Base-by-base conservation (phyloP, 2,113 vertebrate genomes). In the Gnathonemus echidnorhynchus region DNA sequence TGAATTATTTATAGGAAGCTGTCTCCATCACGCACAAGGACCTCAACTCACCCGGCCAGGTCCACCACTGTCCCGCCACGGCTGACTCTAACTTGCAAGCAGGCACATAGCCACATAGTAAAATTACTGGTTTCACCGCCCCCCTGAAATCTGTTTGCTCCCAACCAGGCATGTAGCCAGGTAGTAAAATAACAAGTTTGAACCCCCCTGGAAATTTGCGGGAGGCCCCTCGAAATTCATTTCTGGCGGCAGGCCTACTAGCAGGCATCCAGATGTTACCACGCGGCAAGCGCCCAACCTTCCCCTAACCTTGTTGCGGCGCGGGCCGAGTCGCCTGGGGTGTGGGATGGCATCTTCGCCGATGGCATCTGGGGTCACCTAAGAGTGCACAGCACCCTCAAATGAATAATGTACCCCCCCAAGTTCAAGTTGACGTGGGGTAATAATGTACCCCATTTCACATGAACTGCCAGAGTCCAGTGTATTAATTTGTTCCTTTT, bases 1-100 rank as follows among this genome's bases (percentile, higher is more conserved):
- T 90, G 66, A 31, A 90, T 90, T 80, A 90, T 87, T 66, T 87
- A 90, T 87, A 48, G 5, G 11, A 66, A 53, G 66, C 27, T n/a
- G 66, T 80, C 66, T 39, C 46, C 62, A 10, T 1, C 35, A 17
- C 48, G 45, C 39, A 50, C 35, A 77, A 74, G 35, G 5, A 87
- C 80, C 80, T 80, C 21, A 19, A 21, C 58, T 52, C 42, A 27
- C 31, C 27, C 50, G 84, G 84, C 85, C 19, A 7, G 9, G 45
- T 87, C 58, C 62, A 52, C 86, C 27, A 3, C 45, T 86, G 56
- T 87, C 89, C 80, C 19, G 83, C 45, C 56, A 1, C 39, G 52
- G 42, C 52, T 50, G 84, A 11, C 27, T 45, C 48, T 50, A 8
- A 24, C 58, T 70, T 70, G 21, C 52, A n/a, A 10, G 45, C n/a